Conservation (phyloP, 2,113 vertebrate genomes). For the Alouatta palliata region DNA sequence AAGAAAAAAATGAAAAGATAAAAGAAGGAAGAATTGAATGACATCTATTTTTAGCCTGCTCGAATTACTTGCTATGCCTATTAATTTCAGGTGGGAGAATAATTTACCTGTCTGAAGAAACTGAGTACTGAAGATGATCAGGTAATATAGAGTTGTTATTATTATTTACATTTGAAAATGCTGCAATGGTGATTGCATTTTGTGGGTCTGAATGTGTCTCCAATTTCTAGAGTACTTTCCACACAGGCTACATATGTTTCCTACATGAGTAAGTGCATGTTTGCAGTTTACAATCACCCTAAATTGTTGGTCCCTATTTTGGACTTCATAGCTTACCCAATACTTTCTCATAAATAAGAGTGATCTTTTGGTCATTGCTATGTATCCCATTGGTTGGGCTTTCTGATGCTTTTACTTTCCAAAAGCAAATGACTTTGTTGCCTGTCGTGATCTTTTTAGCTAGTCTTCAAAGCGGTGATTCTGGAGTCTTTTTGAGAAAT, state of each 20-base stretch:
- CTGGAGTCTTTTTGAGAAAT: not conserved
- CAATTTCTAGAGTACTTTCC: not conserved
- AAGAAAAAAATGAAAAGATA: not conserved
- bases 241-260: not conserved
- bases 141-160: not conserved
- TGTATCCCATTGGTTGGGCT: not conserved
- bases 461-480: not conserved
- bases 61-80: not conserved
- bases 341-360: not conserved
- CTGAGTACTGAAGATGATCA: not conserved
- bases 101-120: not conserved
- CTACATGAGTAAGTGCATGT: not conserved
- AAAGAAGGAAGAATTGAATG: not conserved
- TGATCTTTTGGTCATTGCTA: not conserved
- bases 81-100: not conserved
- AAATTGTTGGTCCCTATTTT: not conserved
- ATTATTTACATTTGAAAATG: not conserved
- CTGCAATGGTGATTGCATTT: not conserved
- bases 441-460: not conserved
- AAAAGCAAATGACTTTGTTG: not conserved
- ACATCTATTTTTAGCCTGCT: not conserved
- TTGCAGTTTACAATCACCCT: not conserved
- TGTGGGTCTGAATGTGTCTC: not conserved
- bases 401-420: not conserved
- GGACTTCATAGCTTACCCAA: not conserved